phyloP scores from a whole-genome alignment of 1,140 invertebrate genomes.

The Drosophila obscura region DNA sequence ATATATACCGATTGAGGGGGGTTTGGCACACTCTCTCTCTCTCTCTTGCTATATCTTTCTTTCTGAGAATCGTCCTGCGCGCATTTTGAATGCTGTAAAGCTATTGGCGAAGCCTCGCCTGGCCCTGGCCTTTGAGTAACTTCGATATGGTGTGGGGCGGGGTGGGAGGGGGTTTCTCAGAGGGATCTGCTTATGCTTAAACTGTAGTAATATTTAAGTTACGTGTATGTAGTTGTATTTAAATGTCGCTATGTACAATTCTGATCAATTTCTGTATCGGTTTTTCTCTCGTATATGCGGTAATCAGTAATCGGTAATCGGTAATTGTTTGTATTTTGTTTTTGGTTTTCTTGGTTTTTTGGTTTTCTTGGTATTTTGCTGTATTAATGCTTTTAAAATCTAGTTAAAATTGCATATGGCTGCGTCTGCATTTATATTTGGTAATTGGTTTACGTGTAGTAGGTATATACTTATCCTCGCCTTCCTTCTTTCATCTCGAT shows the following conservation, averaged over 20 bases:
- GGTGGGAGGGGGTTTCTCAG: neutral
- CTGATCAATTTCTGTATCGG: constrained; percentile 65
- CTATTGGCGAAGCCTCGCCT: constrained; percentile 41
- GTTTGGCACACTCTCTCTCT: constrained; percentile 45
- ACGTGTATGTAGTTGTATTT: constrained; percentile 77
- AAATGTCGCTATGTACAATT: constrained; percentile 79
- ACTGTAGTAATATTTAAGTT: constrained; percentile 81
- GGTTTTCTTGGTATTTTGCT: constrained; percentile 60
- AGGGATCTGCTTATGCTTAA: constrained; percentile 68
- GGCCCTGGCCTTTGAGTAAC: constrained; percentile 21
- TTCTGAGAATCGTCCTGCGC: constrained; percentile 42
- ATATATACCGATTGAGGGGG: constrained; percentile 46
- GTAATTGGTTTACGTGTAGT: constrained; percentile 73
- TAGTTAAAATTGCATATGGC: constrained; percentile 81
- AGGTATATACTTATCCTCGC: constrained; percentile 66
- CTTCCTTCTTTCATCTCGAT: constrained; percentile 39
- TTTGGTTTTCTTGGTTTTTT: constrained; percentile 30
- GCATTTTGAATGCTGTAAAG: constrained; percentile 62
- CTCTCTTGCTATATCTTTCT: neutral
- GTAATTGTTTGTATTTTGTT: constrained; percentile 58
- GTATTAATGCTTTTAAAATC: constrained; percentile 82
- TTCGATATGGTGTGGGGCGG: constrained; percentile 8
- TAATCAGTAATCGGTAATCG: constrained; percentile 58
- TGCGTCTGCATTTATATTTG: constrained; percentile 77
- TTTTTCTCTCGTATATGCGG: constrained; percentile 29